Percentiles rank a stretch among this genome's conserved stretches.
Evolutionary conservation across 2,113 vertebrate genomes (phyloP).

Genomic region (Grallaria varia): DNA sequence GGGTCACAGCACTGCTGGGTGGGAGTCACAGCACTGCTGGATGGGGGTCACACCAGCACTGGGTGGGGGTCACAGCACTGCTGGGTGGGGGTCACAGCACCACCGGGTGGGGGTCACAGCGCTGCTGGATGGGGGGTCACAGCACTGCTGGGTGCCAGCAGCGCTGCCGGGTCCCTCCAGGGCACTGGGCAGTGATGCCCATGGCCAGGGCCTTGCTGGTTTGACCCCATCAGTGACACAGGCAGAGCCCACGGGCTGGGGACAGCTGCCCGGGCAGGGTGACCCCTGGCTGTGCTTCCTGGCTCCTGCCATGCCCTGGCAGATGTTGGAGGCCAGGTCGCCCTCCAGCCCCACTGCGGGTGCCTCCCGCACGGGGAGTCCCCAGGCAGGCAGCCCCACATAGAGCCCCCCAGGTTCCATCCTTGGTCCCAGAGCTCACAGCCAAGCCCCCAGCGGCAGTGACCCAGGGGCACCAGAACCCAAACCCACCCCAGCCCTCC

Average conservation of each 20-base stretch:
- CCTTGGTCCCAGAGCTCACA: background rate
- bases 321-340: background rate
- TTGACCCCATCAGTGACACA: background rate
- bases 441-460: background rate
- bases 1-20: rapidly evolving
- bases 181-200: rapidly evolving
- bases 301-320: background rate
- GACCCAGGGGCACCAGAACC: background rate
- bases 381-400: background rate
- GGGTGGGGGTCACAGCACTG: too few species aligned
- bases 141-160: rapidly evolving
- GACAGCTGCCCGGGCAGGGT: background rate
- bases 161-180: background rate
- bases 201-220: background rate
- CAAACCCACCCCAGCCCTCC: background rate
- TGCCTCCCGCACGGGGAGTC: background rate
- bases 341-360: background rate
- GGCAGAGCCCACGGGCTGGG: background rate
- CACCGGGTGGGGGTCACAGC: rapidly evolving
- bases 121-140: rapidly evolving
- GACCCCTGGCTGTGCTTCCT: background rate
- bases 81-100: rapidly evolving
- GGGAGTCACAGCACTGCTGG: rapidly evolving
- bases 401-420: background rate
- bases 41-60: too few species aligned